Base-by-base conservation (phyloP, 2,113 vertebrate species). In the Mobula hypostoma region DNA sequence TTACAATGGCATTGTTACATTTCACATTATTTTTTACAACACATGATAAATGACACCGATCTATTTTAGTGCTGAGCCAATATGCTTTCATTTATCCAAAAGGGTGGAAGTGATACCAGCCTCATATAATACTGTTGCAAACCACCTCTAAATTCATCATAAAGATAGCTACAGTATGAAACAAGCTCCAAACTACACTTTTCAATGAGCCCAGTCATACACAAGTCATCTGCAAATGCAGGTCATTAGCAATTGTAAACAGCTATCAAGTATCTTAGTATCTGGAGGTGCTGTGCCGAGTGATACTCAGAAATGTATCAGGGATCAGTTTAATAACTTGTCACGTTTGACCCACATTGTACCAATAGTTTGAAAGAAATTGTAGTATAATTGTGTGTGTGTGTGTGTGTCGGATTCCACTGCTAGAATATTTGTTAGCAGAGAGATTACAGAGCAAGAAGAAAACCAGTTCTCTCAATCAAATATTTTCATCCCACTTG, bases 141-240 rank as follows among this genome's bases (percentile, higher is more conserved):
- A 70, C 32, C 66, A 40, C 14, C 15, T 92, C 66, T 24, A 72
- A 48, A 87, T 92, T 36, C 14, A 32, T 24, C n/a, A 29, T 72
- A 70, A 91, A 91, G 66, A 32, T 58, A 91, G 58, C 88, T 91
- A 21, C 32, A 91, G 88, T 72, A 48, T 12, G 24, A 92, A 61
- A 70, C 40, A 7, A 91, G n/a, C n/a, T 40, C 88, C 1, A 91
- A 72, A n/a, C 90, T 92, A 40, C 8, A 36, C 90, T 19, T 92
- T 70, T 70, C n/a, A 92, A 72, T 83, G 19, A 83, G 80, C 7
- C 17, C 48, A 40, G 14, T 56, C 24, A 19, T 56, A 19, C 80
- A 72, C 90, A 92, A n/a, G 63, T 92, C 70, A 40, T 21, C 14
- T 72, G 68, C 5, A 92, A 5, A 66, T 91, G 61, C 32, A 36